phyloP scores from a whole-genome alignment of 2,888 invertebrate genomes.

The Abrostola tripartita region DNA sequence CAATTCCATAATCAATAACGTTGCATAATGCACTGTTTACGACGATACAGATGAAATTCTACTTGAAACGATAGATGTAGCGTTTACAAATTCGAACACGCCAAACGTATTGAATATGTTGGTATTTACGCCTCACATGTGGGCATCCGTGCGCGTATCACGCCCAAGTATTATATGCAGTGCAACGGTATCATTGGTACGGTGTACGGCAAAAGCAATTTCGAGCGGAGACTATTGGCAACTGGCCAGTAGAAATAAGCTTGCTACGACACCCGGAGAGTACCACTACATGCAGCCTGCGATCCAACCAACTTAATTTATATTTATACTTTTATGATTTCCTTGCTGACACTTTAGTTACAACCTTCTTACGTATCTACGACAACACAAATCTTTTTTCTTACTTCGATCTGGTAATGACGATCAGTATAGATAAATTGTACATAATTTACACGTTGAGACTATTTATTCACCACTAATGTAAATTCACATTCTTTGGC shows the following conservation, averaged over 20 bases:
- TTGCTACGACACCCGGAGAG: slow-evolving; percentile 79
- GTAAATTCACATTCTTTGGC: slow-evolving; percentile 43
- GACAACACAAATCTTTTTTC: too few relatives aligned
- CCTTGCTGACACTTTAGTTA: slow-evolving; percentile 15
- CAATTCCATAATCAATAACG: not conserved
- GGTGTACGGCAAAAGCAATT: slow-evolving; percentile 84
- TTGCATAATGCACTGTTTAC: slow-evolving; percentile 4
- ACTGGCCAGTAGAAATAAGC: slow-evolving; percentile 84
- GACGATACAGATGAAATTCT: slow-evolving; percentile 7
- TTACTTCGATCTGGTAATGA: too few relatives aligned
- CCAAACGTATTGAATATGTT: slow-evolving; percentile 44
- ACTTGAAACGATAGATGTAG: slow-evolving; percentile 12
- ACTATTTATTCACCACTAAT: slow-evolving; percentile 38
- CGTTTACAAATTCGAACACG: slow-evolving; percentile 34
- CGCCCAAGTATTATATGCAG: slow-evolving; percentile 69
- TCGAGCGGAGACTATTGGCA: slow-evolving; percentile 80
- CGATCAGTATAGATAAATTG: too few relatives aligned
- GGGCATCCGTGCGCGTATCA: slow-evolving; percentile 67
- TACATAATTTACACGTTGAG: too few relatives aligned
- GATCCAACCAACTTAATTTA: slow-evolving; percentile 70
- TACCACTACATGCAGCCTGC: slow-evolving; percentile 76
- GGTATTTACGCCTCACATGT: slow-evolving; percentile 56
- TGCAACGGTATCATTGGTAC: slow-evolving; percentile 80
- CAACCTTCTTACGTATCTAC: not conserved
- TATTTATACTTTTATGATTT: slow-evolving; percentile 57